Percentiles rank a stretch among this genome's conserved stretches.
phyloP scores from a whole-genome alignment of 1,140 invertebrate genomes.

The Sycophila sp. region DNA sequence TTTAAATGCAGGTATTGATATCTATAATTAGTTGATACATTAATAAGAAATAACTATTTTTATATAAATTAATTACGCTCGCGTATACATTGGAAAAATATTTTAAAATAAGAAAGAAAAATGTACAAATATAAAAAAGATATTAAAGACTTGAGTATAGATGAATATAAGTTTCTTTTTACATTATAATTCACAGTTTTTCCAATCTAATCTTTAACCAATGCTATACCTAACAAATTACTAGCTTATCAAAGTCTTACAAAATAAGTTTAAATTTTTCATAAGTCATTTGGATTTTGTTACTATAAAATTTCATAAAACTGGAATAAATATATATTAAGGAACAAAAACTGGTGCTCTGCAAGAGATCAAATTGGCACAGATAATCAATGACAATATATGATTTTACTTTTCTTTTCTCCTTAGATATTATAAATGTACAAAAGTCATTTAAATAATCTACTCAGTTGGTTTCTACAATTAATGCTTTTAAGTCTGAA shows the following conservation, averaged over 20 bases:
- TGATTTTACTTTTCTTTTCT: not conserved
- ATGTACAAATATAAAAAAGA: too few species aligned
- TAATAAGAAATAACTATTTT: too few species aligned
- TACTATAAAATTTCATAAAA: not conserved
- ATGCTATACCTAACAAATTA: too few species aligned
- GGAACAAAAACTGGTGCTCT: not conserved
- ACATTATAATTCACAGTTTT: too few species aligned
- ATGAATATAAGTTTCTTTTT: too few species aligned
- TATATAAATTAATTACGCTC: not conserved
- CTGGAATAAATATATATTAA: not conserved
- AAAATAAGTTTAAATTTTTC: too few species aligned
- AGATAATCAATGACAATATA: conserved; percentile 10
- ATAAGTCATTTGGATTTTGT: not conserved
- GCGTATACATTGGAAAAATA: too few species aligned
- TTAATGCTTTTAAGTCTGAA: not conserved
- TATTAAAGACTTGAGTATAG: too few species aligned
- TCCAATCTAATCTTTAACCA: too few species aligned
- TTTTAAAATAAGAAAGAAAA: too few species aligned
- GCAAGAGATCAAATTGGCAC: conserved; percentile 5
- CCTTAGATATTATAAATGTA: not conserved
- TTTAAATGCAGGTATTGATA: not conserved
- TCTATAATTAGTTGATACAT: not conserved
- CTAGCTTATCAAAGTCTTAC: too few species aligned
- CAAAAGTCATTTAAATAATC: not conserved
- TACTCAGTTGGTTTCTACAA: not conserved